A percentile compares a stretch with the other conserved stretches of the same genome.
These are phyloP conservation scores for Eupithecia centaureata DNA, from an alignment of 2,888 invertebrate species.

Conservation along the genomic window DNA sequence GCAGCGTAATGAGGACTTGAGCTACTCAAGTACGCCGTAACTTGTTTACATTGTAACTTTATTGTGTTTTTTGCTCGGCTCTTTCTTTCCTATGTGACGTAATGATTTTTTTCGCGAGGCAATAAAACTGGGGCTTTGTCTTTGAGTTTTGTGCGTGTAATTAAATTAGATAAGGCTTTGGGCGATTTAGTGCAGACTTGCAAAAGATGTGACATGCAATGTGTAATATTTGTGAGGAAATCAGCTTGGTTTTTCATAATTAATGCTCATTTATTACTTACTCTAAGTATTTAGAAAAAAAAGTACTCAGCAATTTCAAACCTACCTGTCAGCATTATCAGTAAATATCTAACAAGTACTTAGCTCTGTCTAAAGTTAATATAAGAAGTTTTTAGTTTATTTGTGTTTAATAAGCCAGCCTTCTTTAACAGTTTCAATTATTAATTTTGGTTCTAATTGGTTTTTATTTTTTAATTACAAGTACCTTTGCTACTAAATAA, in stretches of 20 bases:
- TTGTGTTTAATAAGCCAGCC: too few species aligned
- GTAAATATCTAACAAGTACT: too few species aligned
- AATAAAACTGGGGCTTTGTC: constrained; percentile 72
- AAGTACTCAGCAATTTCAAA: neutral
- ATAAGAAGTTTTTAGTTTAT: too few species aligned
- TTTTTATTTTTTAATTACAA: too few species aligned
- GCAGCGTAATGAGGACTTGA: constrained; percentile 66
- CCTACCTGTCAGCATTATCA: too few species aligned
- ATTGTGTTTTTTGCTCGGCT: constrained; percentile 81
- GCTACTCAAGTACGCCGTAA: constrained; percentile 83
- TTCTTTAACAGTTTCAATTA: too few species aligned
- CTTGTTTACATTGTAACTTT: constrained; percentile 84
- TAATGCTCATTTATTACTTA: too few species aligned
- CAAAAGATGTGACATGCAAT: neutral
- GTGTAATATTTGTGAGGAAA: neutral
- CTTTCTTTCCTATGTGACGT: constrained; percentile 76
- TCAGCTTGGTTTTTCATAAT: neutral
- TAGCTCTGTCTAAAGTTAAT: too few species aligned
- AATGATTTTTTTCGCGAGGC: constrained; percentile 68
- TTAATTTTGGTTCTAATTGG: too few species aligned
- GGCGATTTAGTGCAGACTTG: constrained; percentile 7
- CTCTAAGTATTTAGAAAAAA: too few species aligned
- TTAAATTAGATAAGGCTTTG: constrained; percentile 61
- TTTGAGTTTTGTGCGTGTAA: constrained; percentile 46
- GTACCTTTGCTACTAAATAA: too few species aligned